phyloP scores from a whole-genome alignment of 2,888 invertebrate genomes.

The Drosophila lacicola region DNA sequence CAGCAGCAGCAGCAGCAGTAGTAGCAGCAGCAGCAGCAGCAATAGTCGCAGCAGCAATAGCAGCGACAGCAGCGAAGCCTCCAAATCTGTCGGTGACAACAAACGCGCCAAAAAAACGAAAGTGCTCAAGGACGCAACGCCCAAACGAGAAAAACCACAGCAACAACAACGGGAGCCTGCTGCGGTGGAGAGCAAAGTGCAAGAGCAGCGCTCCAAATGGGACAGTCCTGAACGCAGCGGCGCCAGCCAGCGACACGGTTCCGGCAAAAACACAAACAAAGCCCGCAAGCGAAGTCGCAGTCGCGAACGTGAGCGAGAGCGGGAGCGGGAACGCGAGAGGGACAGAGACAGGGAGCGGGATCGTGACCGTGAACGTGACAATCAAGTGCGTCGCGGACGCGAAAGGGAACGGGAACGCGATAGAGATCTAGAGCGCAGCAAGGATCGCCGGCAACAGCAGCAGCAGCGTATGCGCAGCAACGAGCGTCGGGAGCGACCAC shows the following conservation, averaged over 20 bases:
- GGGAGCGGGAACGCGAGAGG: slow-evolving; percentile 30
- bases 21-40: slow-evolving; percentile 5
- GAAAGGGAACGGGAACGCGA: slow-evolving; percentile 30
- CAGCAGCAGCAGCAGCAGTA: slow-evolving; percentile 32
- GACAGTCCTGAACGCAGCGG: slow-evolving; percentile 70
- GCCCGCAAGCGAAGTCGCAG: slow-evolving; percentile 39
- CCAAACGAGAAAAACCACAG: slow-evolving; percentile 12
- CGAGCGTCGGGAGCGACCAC: slow-evolving; percentile 48
- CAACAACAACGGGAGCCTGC: slow-evolving; percentile 18
- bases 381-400: slow-evolving; percentile 23
- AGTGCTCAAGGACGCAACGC: slow-evolving; percentile 5
- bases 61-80: slow-evolving; percentile 37
- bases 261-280: slow-evolving; percentile 25
- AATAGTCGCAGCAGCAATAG: slow-evolving; percentile 14
- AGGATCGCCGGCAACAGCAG: slow-evolving; percentile 37
- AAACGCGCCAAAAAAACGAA: slow-evolving; percentile 21
- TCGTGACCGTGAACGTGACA: slow-evolving; percentile 35
- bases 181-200: slow-evolving; percentile 34
- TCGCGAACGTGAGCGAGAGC: slow-evolving; percentile 16
- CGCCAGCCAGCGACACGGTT: slow-evolving; percentile 29
- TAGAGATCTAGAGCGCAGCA: slow-evolving; percentile 32
- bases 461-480: slow-evolving; percentile 43
- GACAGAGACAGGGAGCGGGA: slow-evolving; percentile 51
- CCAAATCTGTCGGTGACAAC: slow-evolving; percentile 34
- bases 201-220: slow-evolving; percentile 78